Evolutionary conservation across 2,797 vertebrate species (phyloP).

Genomic region (Chelon auratus): DNA sequence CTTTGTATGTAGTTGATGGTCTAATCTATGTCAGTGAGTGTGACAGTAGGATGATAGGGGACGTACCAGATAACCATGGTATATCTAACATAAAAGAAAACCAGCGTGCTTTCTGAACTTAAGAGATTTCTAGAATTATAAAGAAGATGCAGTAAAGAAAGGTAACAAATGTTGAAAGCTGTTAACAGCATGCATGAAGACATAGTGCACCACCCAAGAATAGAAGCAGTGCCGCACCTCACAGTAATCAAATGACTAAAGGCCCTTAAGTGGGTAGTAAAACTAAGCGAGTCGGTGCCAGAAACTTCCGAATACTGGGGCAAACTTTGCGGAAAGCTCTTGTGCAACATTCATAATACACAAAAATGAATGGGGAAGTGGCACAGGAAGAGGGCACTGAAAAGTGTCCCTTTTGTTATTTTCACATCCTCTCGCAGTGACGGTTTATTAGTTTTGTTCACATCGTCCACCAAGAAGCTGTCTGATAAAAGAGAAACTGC

Average conservation of each 20-base stretch:
- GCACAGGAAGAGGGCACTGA: slow-evolving; percentile 44
- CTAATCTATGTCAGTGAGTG: too few relatives aligned
- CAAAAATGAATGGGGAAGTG: slow-evolving; percentile 57
- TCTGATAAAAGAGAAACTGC: neutral
- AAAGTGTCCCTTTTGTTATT: slow-evolving; percentile 50
- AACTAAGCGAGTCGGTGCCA: neutral
- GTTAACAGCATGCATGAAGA: neutral
- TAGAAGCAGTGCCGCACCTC: neutral
- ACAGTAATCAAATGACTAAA: slow-evolving; percentile 1
- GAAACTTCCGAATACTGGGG: slow-evolving; percentile 14
- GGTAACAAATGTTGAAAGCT: neutral
- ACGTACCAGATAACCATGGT: neutral
- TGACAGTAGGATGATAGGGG: neutral
- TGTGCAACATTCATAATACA: slow-evolving; percentile 13
- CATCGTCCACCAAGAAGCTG: neutral
- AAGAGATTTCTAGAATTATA: neutral
- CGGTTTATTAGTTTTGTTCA: slow-evolving; percentile 14
- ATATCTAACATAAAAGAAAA: neutral
- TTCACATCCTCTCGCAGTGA: slow-evolving; percentile 60
- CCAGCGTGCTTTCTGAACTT: neutral
- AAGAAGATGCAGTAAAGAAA: neutral
- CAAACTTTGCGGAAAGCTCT: slow-evolving; percentile 23
- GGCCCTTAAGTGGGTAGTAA: neutral
- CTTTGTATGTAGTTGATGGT: too few relatives aligned
- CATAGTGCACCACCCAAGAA: neutral